Evolutionary conservation across 2,888 invertebrate species (phyloP), one percentile per base, ranked within the genome.

Genomic region (Campoletis raptor): DNA sequence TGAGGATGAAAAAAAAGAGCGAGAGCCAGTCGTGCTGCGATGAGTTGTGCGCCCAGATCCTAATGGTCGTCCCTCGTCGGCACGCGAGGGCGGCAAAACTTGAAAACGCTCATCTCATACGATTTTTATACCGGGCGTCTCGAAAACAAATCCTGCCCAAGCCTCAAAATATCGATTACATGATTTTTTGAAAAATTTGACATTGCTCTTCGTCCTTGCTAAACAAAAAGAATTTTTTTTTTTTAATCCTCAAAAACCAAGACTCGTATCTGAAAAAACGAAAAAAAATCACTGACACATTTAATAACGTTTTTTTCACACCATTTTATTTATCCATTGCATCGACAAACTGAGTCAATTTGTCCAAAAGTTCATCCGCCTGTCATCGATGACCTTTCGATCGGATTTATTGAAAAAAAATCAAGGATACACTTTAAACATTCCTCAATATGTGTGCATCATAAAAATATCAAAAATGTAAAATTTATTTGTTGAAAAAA

Each of bases 1-100:
- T n/a, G 69, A 64, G 73, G 70, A 81, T 57, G 72, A 45, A 37
- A 77, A n/a, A 76, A 48, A 69, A 72, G 69, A 79, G n/a, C 67
- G 64, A 21, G 64, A 73, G 54, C n/a, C 21, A 73, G 48, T 52
- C 57, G 73, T 57, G 61, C 67, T 77, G 84, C 85, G 88, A 81
- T 88, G 88, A 89, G 89, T 88, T 87, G 87, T 84, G 80, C 83
- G 83, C 81, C 81, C 79, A 73, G 83, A 72, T 82, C 85, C 85
- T 89, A 89, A 89, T 88, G 86, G 86, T 86, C 79, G 83, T 88
- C 81, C 86, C 86, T 88, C 83, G 86, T 86, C 79, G 87, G 87
- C 83, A 87, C 87, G 87, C 85, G 89, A 89, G 87, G 87, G 85
- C 88, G 85, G 87, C 81, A 73, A 83, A 74, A 74, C 69, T 69